A percentile compares a stretch with the other conserved stretches of the same genome.
These are phyloP conservation scores for Stichopus horrens DNA, from an alignment of 53 echinoderm and acorn worm genomes.

Conservation along the genomic window DNA sequence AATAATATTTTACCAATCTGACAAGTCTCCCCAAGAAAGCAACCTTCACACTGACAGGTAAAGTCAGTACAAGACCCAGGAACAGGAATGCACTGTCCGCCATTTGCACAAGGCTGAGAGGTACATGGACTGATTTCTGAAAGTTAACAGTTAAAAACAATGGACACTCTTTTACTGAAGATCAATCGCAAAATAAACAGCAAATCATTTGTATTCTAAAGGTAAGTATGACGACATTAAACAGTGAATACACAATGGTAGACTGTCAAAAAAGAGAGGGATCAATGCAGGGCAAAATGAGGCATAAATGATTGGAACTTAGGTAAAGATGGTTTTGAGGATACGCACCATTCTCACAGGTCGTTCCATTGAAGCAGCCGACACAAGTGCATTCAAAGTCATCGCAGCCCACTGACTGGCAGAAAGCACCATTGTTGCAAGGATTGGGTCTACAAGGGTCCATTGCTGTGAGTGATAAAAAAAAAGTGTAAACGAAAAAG, in stretches of 20 bases:
- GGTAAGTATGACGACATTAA: no score
- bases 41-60: slow-evolving; percentile 65
- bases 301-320: no score
- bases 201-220: no score
- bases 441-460: slow-evolving; percentile 70
- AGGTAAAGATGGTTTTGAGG: not conserved
- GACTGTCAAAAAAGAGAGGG: no score
- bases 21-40: slow-evolving; percentile 67
- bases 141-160: not conserved
- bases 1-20: slow-evolving; percentile 58
- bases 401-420: slow-evolving; percentile 57
- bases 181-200: no score
- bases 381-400: slow-evolving; percentile 72
- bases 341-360: slow-evolving; percentile 77
- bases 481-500: not conserved
- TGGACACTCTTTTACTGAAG: no score
- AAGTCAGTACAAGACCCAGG: slow-evolving; percentile 69
- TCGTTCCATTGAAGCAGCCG: slow-evolving; percentile 76
- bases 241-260: no score
- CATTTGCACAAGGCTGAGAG: slow-evolving; percentile 71
- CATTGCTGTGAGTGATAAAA: slow-evolving; percentile 44
- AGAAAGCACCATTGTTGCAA: slow-evolving; percentile 80
- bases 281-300: no score
- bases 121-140: slow-evolving; percentile 76
- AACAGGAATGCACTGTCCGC: slow-evolving; percentile 59